Conservation (phyloP, 1,140 invertebrate species). For the Calephelis nemesis region DNA sequence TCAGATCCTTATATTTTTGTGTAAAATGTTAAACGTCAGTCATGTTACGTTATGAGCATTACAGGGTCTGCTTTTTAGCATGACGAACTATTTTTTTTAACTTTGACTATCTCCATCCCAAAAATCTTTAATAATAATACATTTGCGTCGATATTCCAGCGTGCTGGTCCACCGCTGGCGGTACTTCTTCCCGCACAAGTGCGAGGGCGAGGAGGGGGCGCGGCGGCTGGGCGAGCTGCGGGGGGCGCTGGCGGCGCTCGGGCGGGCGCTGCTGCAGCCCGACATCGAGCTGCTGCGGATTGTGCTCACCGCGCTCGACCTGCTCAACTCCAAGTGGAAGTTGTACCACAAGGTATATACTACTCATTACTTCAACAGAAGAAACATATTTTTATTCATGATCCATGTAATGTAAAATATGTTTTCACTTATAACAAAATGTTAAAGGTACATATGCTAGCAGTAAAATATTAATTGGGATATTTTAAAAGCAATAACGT, state of each 20-base stretch:
- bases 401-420: too few species aligned
- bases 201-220: conserved; percentile 73
- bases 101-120: too few species aligned
- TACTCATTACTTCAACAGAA: background rate
- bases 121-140: background rate
- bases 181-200: conserved; percentile 87
- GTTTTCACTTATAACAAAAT: too few species aligned
- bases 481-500: too few species aligned
- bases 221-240: conserved; percentile 84
- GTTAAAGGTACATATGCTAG: background rate
- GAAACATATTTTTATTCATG: background rate
- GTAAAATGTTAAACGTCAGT: too few species aligned
- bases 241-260: conserved; percentile 88
- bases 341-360: conserved; percentile 86
- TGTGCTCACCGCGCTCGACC: conserved; percentile 88
- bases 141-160: conserved; percentile 53
- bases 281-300: conserved; percentile 91
- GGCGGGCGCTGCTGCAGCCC: conserved; percentile 88
- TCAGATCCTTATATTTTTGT: too few species aligned
- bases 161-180: conserved; percentile 91
- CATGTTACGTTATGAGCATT: too few species aligned
- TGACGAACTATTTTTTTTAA: too few species aligned
- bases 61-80: too few species aligned
- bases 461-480: too few species aligned
- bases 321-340: conserved; percentile 90